These are phyloP conservation scores for Palythoa heliodiscus DNA, from an alignment of 92 coral and sea anemone species.

Conservation along the genomic window DNA sequence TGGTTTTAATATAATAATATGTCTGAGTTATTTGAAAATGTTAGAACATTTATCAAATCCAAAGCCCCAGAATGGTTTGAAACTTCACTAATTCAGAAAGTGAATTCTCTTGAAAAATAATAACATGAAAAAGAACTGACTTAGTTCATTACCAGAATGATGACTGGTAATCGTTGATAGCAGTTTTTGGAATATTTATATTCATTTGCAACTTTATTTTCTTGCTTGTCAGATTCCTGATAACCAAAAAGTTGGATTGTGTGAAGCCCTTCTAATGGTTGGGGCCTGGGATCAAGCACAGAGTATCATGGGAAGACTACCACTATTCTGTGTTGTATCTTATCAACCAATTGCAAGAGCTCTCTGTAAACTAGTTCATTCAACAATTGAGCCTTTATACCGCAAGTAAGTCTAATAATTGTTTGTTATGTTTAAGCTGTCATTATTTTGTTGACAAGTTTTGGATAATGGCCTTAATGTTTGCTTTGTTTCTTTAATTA, in stretches of 20 bases:
- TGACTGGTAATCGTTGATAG: neutral
- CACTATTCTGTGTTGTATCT: constrained; percentile 82
- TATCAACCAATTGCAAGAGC: constrained; percentile 82
- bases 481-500: no score
- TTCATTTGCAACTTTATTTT: neutral
- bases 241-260: constrained; percentile 95
- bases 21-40: no score
- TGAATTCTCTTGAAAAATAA: no score
- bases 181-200: neutral
- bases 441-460: no score
- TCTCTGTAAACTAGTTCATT: constrained; percentile 90
- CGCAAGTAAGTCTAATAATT: constrained; percentile 67
- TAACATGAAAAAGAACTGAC: no score
- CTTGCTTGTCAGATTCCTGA: constrained; percentile 57
- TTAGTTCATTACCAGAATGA: no score
- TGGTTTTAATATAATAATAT: no score
- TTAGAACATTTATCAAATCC: no score
- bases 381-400: constrained; percentile 93
- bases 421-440: neutral
- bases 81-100: no score
- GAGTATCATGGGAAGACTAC: constrained; percentile 82
- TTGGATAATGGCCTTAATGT: no score
- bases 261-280: constrained; percentile 90
- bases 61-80: no score
- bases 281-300: constrained; percentile 93